Conservation (phyloP, 1,140 invertebrate species). For the Caenorhabditis briggsae region DNA sequence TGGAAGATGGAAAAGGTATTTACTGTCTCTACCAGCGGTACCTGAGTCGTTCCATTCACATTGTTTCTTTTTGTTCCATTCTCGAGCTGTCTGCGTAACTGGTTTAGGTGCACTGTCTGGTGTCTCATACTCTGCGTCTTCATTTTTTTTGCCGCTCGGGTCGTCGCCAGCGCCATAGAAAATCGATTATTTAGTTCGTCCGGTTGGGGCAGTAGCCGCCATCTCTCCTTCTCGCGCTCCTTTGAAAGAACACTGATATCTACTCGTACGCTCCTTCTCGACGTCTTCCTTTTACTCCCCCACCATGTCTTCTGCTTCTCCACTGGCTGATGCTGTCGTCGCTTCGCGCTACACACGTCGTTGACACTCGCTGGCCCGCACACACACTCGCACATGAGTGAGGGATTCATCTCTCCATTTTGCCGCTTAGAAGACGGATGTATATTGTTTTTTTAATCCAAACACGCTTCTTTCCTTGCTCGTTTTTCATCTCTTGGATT, state of each 20-base stretch:
- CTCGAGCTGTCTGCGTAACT: slow-evolving; percentile 22
- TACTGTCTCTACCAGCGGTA: neutral
- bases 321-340: slow-evolving; percentile 40
- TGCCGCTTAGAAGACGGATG: slow-evolving; percentile 43
- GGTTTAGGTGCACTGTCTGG: slow-evolving; percentile 12
- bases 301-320: slow-evolving; percentile 30
- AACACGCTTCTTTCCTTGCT: neutral
- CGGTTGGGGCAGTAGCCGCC: neutral
- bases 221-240: slow-evolving; percentile 7
- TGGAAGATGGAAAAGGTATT: no score
- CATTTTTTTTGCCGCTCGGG: neutral
- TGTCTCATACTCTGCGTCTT: slow-evolving; percentile 2
- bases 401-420: slow-evolving; percentile 25
- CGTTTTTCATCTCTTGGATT: neutral
- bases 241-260: slow-evolving; percentile 50
- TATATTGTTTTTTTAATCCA: slow-evolving; percentile 50
- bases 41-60: neutral
- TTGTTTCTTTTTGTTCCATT: slow-evolving; percentile 11
- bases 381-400: neutral
- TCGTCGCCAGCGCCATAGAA: slow-evolving; percentile 32
- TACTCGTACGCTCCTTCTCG: slow-evolving; percentile 37
- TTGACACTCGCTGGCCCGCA: neutral
- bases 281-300: slow-evolving; percentile 37
- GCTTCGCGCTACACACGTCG: slow-evolving; percentile 21
- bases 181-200: slow-evolving; percentile 51